Evolutionary conservation across 2,113 vertebrate genomes (phyloP).

Genomic region (Cichladusa arquata): DNA sequence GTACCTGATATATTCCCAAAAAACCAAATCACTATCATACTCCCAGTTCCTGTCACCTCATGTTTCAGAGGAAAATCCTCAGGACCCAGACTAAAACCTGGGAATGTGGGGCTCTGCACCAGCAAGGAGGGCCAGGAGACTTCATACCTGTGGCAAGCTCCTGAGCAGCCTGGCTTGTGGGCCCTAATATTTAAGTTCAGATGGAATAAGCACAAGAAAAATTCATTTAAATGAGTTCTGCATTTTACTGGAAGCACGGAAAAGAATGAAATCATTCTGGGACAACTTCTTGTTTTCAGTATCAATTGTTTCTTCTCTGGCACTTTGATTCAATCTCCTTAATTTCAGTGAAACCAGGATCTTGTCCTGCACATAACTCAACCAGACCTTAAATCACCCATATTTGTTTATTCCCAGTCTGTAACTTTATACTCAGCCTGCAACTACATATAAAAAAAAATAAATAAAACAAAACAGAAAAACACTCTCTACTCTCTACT

Average conservation of each 20-base stretch:
- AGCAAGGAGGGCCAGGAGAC: background rate
- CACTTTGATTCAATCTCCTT: background rate
- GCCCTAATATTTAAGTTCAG: background rate
- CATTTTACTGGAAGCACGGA: background rate
- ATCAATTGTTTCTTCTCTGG: background rate
- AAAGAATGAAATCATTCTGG: background rate
- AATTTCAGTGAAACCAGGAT: background rate
- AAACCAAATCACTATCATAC: background rate
- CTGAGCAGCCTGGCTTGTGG: conserved; percentile 60
- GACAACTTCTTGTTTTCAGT: background rate
- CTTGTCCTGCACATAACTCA: background rate
- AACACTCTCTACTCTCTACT: background rate
- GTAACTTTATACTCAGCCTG: conserved; percentile 21
- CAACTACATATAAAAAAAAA: background rate
- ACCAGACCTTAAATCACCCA: background rate
- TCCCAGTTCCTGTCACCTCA: background rate
- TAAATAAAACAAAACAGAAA: background rate
- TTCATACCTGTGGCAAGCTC: background rate
- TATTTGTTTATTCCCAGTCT: background rate
- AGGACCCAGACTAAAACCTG: background rate
- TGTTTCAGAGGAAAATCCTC: background rate
- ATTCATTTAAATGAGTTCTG: background rate
- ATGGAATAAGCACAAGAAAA: background rate
- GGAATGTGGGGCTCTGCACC: rapidly evolving
- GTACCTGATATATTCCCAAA: background rate